phyloP scores from a whole-genome alignment of 2,888 invertebrate species.

The Drosophila multiciliata region DNA sequence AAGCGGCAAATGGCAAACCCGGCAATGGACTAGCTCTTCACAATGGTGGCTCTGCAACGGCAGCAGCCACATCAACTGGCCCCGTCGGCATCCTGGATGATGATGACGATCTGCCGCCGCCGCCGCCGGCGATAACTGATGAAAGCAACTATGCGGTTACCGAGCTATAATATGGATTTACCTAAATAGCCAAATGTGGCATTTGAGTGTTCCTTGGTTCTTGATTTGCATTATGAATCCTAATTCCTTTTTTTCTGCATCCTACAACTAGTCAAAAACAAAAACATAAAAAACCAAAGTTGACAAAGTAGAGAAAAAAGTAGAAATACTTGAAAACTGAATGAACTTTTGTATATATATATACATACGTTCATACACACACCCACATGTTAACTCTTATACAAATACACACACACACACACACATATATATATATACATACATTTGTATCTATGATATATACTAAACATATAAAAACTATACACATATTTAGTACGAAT shows the following conservation, averaged over 20 bases:
- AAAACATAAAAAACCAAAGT: slow-evolving; percentile 26
- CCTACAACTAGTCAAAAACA: slow-evolving; percentile 40
- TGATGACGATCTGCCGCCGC: slow-evolving; percentile 83
- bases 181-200: slow-evolving; percentile 9
- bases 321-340: slow-evolving; percentile 30
- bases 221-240: slow-evolving; percentile 34
- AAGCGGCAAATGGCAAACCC: slow-evolving; percentile 63
- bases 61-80: slow-evolving; percentile 7
- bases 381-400: slow-evolving; percentile 6
- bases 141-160: slow-evolving; percentile 85
- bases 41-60: slow-evolving; percentile 46
- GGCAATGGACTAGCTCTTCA: slow-evolving; percentile 65
- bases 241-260: slow-evolving; percentile 26
- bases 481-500: slow-evolving; percentile 50
- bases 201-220: slow-evolving; percentile 46
- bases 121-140: slow-evolving; percentile 84
- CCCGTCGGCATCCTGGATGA: slow-evolving; percentile 60
- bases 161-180: slow-evolving; percentile 81
- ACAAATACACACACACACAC: slow-evolving; percentile 1
- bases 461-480: slow-evolving; percentile 28
- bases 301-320: neutral
- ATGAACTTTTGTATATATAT: slow-evolving; percentile 55
- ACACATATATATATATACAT: slow-evolving; percentile 22
- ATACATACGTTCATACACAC: slow-evolving; percentile 30
- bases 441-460: slow-evolving; percentile 17